These are phyloP conservation scores for Heliconius hermathena DNA, from an alignment of 1,140 invertebrate species.

Conservation along the genomic window DNA sequence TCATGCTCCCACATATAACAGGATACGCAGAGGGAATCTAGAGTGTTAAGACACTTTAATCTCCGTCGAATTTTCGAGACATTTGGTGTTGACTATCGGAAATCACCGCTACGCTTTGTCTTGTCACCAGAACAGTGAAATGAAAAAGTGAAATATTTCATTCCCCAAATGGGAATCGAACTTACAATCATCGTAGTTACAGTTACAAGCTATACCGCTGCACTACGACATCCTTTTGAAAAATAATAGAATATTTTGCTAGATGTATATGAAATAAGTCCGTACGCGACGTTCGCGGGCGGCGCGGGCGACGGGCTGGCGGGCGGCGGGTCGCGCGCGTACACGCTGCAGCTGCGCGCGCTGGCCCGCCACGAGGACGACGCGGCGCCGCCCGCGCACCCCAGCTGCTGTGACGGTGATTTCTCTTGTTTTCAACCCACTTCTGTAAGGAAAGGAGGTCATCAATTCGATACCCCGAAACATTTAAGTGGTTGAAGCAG, in stretches of 20 bases:
- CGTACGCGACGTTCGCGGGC: slow-evolving; percentile 75
- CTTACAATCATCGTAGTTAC: too few species aligned
- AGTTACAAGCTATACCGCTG: too few species aligned
- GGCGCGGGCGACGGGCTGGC: slow-evolving; percentile 41
- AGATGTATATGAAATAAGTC: slow-evolving; percentile 77
- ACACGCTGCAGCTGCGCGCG: slow-evolving; percentile 70
- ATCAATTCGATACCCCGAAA: too few species aligned
- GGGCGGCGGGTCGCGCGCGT: slow-evolving; percentile 59
- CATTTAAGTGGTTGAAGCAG: too few species aligned
- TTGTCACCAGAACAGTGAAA: neutral
- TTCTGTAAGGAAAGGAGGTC: too few species aligned
- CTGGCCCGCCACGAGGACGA: slow-evolving; percentile 72
- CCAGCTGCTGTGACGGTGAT: slow-evolving; percentile 65
- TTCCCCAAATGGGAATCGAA: too few species aligned
- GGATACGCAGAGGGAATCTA: too few species aligned
- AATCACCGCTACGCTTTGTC: neutral
- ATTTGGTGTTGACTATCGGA: too few species aligned
- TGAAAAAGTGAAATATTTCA: neutral
- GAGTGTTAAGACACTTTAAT: too few species aligned
- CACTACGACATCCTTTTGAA: too few species aligned
- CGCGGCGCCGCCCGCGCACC: slow-evolving; percentile 61
- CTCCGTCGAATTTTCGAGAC: too few species aligned
- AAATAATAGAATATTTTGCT: neutral
- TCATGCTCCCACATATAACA: too few species aligned
- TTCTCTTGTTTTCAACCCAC: neutral